Evolutionary conservation across 2,797 vertebrate species (phyloP), one percentile per base, ranked within the genome.

Genomic region (Anguilla megastoma): DNA sequence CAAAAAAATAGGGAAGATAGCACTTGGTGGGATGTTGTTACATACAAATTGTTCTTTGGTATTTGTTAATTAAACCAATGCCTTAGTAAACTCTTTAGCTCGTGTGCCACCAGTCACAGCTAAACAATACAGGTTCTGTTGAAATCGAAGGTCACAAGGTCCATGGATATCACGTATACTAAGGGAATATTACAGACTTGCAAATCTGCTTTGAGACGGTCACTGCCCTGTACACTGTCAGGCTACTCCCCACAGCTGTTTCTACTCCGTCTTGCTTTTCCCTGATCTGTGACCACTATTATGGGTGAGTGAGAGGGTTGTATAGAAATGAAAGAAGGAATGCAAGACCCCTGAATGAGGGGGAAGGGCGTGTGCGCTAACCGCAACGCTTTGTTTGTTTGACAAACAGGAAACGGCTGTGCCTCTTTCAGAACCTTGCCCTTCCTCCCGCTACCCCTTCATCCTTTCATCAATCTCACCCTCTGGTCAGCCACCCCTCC

Each of bases 351-450:
- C 18, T 21, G 18, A 48, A 41, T 45, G 24, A 48, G 33, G 14
- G 76, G 41, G 76, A 24, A 24, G 21, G 76, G 76, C 1, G 41
- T 36, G 18, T 14, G 71, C 0, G 71, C 30, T 10, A 45, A 80
- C n/a, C 3, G 50, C 27, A 16, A 50, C 52, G 12, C 45, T 58
- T 30, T 12, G 48, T 12, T 48, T 30, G 27, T 14, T 33, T 36
- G 71, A 76, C 71, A 76, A 69, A 76, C 30, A 76, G 71, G 74
- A 79, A 79, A 79, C 74, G 16, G 33, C 33, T 79, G 71, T 36
- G 12, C 10, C 74, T 41, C 33, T 21, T 5, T 79, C 33, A 1
- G 27, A 45, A 45, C 52, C 12, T 56, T 48, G 33, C 16, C 33
- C 50, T 45, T 24, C 45, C 79, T 45, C 36, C 79, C 0, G n/a